Percentiles rank a stretch among this genome's conserved stretches.
phyloP scores from a whole-genome alignment of 2,888 invertebrate genomes.

The Pediacus dermestoides region DNA sequence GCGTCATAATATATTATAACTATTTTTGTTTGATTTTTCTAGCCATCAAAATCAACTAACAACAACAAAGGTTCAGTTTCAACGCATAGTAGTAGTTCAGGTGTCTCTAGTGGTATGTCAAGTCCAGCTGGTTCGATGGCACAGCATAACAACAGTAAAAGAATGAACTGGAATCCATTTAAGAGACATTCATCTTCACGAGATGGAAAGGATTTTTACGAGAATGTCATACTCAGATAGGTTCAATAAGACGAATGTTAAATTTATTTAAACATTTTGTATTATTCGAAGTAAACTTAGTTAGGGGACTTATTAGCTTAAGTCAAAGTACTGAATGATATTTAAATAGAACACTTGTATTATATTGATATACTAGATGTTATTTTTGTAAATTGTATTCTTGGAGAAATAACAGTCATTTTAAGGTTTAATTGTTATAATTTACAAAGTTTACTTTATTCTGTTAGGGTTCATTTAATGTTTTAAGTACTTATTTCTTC shows the following conservation, averaged over 20 bases:
- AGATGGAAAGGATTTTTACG: constrained; percentile 52
- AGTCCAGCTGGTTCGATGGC: constrained; percentile 58
- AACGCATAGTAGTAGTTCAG: constrained; percentile 56
- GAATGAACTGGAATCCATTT: constrained; percentile 68
- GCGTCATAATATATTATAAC: too few species aligned
- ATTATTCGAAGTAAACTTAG: background rate
- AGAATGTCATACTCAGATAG: constrained; percentile 48
- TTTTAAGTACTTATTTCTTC: constrained; percentile 6
- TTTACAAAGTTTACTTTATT: constrained; percentile 6
- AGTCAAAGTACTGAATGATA: constrained; percentile 21
- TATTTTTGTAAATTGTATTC: constrained; percentile 16
- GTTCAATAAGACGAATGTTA: constrained; percentile 1
- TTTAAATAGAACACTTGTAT: constrained; percentile 6
- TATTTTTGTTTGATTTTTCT: constrained; percentile 17
- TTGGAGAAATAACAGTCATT: constrained; percentile 8
- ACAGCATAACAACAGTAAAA: constrained; percentile 41
- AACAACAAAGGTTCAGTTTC: constrained; percentile 55
- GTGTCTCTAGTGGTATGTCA: constrained; percentile 57
- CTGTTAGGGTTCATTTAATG: constrained; percentile 10
- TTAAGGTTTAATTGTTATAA: constrained; percentile 8
- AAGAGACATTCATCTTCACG: constrained; percentile 58
- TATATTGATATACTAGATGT: too few species aligned
- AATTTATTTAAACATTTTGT: constrained; percentile 3
- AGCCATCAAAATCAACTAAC: constrained; percentile 44
- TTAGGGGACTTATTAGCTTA: constrained; percentile 15